Percentiles rank a stretch among this genome's conserved stretches.
Evolutionary conservation across 2,113 vertebrate genomes (phyloP).

Genomic region (Vidua chalybeata): DNA sequence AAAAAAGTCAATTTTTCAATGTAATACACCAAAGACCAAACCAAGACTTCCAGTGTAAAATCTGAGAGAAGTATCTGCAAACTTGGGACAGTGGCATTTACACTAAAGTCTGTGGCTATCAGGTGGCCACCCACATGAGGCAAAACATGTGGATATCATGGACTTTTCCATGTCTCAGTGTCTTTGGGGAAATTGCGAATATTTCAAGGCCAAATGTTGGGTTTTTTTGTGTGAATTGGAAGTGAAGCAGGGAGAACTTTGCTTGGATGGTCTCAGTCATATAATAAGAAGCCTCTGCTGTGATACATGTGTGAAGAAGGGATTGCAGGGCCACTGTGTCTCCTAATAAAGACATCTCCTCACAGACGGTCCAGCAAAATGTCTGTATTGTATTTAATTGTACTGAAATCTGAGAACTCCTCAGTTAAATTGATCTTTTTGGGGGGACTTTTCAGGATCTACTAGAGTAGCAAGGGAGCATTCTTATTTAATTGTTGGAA

Average conservation of each 20-base stretch:
- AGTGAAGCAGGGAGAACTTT: background rate
- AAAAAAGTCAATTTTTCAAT: background rate
- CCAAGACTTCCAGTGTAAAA: background rate
- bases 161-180: background rate
- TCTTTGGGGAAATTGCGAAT: background rate
- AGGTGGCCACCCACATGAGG: background rate
- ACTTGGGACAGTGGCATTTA: background rate
- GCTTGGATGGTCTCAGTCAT: background rate
- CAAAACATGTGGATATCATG: background rate
- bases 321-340: background rate
- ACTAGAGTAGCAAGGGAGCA: background rate
- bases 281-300: background rate
- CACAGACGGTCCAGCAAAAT: background rate
- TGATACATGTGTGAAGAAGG: background rate
- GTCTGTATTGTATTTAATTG: background rate
- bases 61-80: background rate
- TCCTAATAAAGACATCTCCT: background rate
- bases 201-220: background rate
- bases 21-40: background rate
- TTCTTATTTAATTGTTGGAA: background rate
- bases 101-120: background rate
- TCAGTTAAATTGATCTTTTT: background rate
- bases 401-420: background rate
- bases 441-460: background rate
- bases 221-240: background rate